Base-by-base conservation (phyloP, 2,113 vertebrate genomes). In the Anolis sagrei region DNA sequence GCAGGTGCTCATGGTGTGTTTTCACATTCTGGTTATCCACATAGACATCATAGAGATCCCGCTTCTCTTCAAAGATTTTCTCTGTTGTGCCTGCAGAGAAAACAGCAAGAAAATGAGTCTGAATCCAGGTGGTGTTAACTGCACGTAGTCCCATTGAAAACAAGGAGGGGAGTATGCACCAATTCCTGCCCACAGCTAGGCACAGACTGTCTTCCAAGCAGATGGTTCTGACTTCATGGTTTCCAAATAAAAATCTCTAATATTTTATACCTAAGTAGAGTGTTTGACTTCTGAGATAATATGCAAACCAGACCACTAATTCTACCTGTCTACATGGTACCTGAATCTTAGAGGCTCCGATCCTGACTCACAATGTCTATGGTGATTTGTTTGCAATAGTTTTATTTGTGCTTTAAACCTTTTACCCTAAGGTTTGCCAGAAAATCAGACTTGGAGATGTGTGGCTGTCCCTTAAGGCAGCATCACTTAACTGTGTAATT, bases 21-120 rank as follows among this genome's bases (percentile, higher is more conserved):
- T 97, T 99, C 94, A 99, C 99, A n/a, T 99, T 99, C 96, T 99
- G 99, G 96, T 99, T 99, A 77, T 99, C 98, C 54, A 99, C 94
- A 0, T 99, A 99, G 10, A 99, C 97, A 3, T 99, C 98, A 0
- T 99, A 99, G 73, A 99, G 97, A 36, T 98, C 97, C 81, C 94
- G 97, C 91, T 99, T 99, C 89, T 99, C 98, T 95, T 99, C 98
- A 70, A 99, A 99, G 62, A 99, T 99, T 96, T 99, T 99, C 96
- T 99, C 98, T 2, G 98, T 99, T 76, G 99, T 99, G 94, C 99
- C 98, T 99, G 91, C 0, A 87, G 81, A 86, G 84, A 89, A 29
- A 32, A 68, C 27, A 39, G 69, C 21, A 54, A 39, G 19, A 86
- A 54, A 51, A 70, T 25, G 62, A 48, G 44, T 58, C 18, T 49